Conservation (phyloP, 1,140 invertebrate species). For the Bacillus rossius region DNA sequence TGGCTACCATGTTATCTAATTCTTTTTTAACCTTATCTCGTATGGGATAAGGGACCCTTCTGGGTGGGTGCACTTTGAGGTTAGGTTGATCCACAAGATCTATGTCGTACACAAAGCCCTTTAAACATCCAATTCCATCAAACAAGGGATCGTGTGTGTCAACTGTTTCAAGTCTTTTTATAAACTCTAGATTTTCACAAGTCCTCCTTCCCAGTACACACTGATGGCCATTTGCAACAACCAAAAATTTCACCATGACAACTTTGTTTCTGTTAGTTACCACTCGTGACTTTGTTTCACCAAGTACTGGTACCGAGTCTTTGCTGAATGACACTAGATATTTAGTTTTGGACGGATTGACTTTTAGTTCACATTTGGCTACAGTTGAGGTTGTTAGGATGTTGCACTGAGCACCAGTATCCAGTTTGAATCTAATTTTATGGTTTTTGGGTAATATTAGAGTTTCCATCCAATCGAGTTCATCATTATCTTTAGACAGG, state of each 20-base stretch:
- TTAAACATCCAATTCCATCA: slow-evolving; percentile 8
- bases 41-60: slow-evolving; percentile 6
- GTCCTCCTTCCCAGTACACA: too few relatives aligned
- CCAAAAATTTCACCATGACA: neutral
- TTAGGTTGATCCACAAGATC: slow-evolving; percentile 11
- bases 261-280: neutral
- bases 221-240: neutral
- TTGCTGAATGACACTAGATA: neutral
- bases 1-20: slow-evolving; percentile 9
- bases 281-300: neutral
- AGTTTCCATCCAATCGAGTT: neutral
- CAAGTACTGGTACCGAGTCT: neutral
- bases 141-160: neutral
- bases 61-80: slow-evolving; percentile 9
- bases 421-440: neutral
- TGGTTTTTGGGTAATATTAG: neutral
- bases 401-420: neutral
- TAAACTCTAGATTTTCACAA: neutral
- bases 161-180: neutral
- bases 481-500: too few relatives aligned
- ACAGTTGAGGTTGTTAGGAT: neutral
- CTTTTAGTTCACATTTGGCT: neutral
- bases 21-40: slow-evolving; percentile 10
- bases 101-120: slow-evolving; percentile 12
- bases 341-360: neutral